Evolutionary conservation across 1,140 invertebrate species (phyloP).

Genomic region (Leptinotarsa undecemlineata): DNA sequence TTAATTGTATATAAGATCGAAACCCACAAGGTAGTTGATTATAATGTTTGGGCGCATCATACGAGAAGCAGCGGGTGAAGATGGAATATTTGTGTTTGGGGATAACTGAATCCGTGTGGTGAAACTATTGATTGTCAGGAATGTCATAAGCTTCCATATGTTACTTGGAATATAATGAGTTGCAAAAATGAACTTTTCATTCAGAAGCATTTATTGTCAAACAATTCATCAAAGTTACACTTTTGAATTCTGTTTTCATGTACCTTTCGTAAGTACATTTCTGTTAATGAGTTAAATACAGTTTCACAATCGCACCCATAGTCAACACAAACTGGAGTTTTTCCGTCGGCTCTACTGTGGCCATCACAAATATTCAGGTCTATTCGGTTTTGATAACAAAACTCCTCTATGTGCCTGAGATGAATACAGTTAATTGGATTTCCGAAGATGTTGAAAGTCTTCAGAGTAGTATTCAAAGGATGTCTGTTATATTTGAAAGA

Average conservation of each 20-base stretch:
- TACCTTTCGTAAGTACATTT: neutral
- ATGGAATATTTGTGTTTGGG: no score
- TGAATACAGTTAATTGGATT: slow-evolving; percentile 11
- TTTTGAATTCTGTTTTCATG: neutral
- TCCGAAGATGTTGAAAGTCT: slow-evolving; percentile 10
- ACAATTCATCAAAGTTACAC: neutral
- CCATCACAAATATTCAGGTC: neutral
- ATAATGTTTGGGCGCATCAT: no score
- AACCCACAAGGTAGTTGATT: no score
- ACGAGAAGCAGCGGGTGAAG: no score
- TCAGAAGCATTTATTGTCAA: neutral
- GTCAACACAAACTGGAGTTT: slow-evolving; percentile 9
- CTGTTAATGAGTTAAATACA: neutral
- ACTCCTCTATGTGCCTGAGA: neutral
- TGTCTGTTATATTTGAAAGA: neutral
- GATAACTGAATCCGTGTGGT: no score
- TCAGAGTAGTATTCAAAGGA: neutral
- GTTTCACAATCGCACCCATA: slow-evolving; percentile 7
- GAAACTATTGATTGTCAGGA: no score
- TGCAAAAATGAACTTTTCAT: no score
- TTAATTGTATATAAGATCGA: no score
- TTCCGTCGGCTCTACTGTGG: neutral
- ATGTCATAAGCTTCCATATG: no score
- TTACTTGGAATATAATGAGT: no score
- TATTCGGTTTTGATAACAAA: neutral